Conservation (phyloP, 2,888 invertebrate species). For the Dinocampus coccinellae region DNA sequence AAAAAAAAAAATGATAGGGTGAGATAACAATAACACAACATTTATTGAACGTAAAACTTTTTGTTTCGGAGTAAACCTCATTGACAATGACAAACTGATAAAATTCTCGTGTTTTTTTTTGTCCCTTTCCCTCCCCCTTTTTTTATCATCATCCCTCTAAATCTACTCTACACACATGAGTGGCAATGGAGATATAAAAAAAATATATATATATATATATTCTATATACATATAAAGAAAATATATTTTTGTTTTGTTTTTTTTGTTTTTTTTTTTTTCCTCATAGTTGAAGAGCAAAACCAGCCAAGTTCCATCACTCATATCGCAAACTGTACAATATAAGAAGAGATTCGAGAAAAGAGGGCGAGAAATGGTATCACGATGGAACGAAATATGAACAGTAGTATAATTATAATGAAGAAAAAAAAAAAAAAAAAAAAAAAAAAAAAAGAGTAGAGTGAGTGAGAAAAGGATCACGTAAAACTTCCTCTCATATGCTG, state of each 20-base stretch:
- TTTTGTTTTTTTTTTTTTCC: no score
- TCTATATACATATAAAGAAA: no score
- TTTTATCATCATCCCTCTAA: no score
- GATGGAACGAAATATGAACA: constrained; percentile 21
- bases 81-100: not conserved
- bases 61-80: not conserved
- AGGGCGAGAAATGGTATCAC: not conserved
- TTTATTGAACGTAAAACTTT: not conserved
- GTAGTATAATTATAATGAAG: no score
- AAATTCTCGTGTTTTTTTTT: not conserved
- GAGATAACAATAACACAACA: not conserved
- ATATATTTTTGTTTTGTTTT: no score
- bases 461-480: not conserved
- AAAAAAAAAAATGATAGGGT: not conserved
- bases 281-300: not conserved
- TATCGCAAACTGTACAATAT: not conserved
- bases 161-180: not conserved
- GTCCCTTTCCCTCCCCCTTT: no score
- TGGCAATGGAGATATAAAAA: not conserved
- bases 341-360: not conserved
- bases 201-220: not conserved
- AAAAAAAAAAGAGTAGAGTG: no score
- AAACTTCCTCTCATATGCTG: not conserved
- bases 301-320: not conserved
- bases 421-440: constrained; percentile 9